These are phyloP conservation scores for Habrosyne pyritoides DNA, from an alignment of 2,888 invertebrate genomes.

Conservation along the genomic window DNA sequence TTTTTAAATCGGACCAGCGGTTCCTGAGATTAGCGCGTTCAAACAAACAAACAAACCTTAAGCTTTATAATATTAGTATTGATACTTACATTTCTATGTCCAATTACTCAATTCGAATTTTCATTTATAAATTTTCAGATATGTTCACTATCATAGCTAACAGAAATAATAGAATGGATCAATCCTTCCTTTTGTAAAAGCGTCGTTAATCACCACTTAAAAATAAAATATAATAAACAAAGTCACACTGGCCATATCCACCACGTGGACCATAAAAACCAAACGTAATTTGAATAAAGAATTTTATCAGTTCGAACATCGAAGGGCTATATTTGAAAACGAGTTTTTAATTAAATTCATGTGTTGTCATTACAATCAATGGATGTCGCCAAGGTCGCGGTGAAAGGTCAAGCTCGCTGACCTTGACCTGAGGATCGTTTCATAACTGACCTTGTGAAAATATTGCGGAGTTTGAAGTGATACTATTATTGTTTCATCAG, in stretches of 20 bases:
- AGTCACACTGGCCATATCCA: not conserved
- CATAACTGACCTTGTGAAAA: not conserved
- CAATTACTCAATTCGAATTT: too few species aligned
- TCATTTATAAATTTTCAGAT: too few species aligned
- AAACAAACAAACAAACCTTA: too few species aligned
- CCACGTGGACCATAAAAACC: not conserved
- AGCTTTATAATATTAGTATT: too few species aligned
- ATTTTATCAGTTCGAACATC: not conserved
- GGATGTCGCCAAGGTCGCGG: not conserved
- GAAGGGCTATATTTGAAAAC: not conserved
- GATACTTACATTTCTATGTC: too few species aligned
- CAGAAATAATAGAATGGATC: too few species aligned
- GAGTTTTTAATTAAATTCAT: not conserved
- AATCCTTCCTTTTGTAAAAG: too few species aligned
- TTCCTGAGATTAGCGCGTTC: too few species aligned
- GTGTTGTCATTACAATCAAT: not conserved
- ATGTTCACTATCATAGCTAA: too few species aligned
- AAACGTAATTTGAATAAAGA: not conserved
- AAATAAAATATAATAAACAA: not conserved
- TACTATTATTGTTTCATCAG: too few species aligned
- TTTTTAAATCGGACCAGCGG: too few species aligned
- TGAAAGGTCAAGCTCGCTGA: slow-evolving; percentile 1
- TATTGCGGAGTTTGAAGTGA: not conserved
- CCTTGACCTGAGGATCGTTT: not conserved
- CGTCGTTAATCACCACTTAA: too few species aligned